phyloP scores from a whole-genome alignment of 2,797 vertebrate genomes.

The Orientallactaga sibirica region DNA sequence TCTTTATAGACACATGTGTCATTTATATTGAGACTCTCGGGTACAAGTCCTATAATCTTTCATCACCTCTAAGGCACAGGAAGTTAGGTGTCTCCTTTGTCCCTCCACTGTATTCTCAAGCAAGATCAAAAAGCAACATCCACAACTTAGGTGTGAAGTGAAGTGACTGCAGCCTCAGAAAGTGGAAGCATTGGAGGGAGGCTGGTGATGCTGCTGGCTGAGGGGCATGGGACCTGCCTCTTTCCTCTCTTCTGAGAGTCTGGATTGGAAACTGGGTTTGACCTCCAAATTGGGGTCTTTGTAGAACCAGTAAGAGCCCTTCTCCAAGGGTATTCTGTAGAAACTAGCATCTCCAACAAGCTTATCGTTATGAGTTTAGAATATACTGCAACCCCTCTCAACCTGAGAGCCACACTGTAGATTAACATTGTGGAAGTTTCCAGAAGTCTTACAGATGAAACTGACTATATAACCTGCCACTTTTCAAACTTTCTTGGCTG shows the following conservation, averaged over 20 bases:
- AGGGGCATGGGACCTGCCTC: neutral
- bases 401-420: neutral
- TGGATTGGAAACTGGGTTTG: neutral
- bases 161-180: neutral
- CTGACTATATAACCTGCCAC: neutral
- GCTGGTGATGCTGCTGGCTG: neutral
- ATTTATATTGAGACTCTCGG: constrained; percentile 24
- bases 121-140: neutral
- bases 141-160: neutral
- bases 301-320: neutral
- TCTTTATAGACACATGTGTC: neutral
- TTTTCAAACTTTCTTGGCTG: constrained; percentile 2
- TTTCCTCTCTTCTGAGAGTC: neutral
- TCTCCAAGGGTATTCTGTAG: neutral
- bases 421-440: neutral
- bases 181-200: neutral
- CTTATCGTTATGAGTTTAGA: neutral
- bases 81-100: neutral
- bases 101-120: neutral
- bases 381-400: neutral
- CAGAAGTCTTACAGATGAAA: neutral
- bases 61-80: neutral
- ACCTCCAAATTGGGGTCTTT: neutral
- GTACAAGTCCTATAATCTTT: neutral
- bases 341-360: neutral